These are phyloP conservation scores for Fistularia tabacaria DNA, from an alignment of 2,797 vertebrate genomes.

Conservation along the genomic window DNA sequence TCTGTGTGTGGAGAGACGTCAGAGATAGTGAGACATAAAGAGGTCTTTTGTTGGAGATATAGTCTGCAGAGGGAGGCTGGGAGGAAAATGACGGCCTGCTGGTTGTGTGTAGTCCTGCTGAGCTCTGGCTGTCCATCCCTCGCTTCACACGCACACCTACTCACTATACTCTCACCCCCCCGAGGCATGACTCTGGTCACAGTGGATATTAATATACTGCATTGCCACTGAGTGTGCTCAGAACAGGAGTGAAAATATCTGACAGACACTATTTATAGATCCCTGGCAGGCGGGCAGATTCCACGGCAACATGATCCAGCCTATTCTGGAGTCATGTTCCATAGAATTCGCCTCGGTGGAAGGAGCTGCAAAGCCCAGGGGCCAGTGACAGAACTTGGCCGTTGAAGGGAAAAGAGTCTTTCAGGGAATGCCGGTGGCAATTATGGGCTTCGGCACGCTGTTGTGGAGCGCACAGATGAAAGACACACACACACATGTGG, in stretches of 20 bases:
- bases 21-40: conserved; percentile 32
- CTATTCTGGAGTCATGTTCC: conserved; percentile 61
- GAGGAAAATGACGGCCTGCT: conserved; percentile 40
- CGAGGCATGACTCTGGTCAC: conserved; percentile 65
- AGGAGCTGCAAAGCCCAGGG: conserved; percentile 29
- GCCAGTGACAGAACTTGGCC: conserved; percentile 44
- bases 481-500: conserved; percentile 26
- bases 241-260: conserved; percentile 76
- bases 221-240: conserved; percentile 59
- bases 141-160: conserved; percentile 33
- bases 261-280: conserved; percentile 78
- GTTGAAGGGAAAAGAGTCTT: conserved; percentile 17
- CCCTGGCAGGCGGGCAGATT: conserved; percentile 68
- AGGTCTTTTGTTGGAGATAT: conserved; percentile 39
- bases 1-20: conserved; percentile 16
- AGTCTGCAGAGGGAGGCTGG: conserved; percentile 42
- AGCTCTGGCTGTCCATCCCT: conserved; percentile 30
- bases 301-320: conserved; percentile 65
- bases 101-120: conserved; percentile 38
- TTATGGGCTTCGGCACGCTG: conserved; percentile 31
- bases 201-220: conserved; percentile 76
- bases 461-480: conserved; percentile 38
- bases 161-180: conserved; percentile 37
- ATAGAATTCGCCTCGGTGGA: conserved; percentile 49
- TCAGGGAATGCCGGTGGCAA: conserved; percentile 35